Evolutionary conservation across 2,113 vertebrate genomes (phyloP).

Genomic region (Colossoma macropomum): DNA sequence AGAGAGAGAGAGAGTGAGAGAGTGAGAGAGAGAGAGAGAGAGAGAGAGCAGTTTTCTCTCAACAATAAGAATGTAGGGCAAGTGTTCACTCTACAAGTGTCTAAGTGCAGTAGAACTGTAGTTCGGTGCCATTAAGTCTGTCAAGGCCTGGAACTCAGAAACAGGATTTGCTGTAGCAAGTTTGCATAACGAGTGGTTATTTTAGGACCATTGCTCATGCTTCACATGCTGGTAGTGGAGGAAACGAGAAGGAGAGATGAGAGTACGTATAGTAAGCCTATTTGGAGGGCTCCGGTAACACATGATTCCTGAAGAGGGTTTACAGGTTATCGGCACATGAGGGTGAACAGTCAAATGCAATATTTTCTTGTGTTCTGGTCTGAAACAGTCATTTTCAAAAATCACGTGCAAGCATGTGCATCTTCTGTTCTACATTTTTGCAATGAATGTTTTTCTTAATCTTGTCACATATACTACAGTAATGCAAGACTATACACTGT

Average conservation of each 20-base stretch:
- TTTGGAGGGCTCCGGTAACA: conserved; percentile 15
- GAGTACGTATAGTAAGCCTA: not conserved
- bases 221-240: conserved; percentile 54
- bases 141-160: conserved; percentile 49
- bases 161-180: conserved; percentile 57
- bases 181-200: conserved; percentile 63
- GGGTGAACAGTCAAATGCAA: not conserved
- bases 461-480: not conserved
- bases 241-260: conserved; percentile 18
- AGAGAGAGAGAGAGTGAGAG: conserved; percentile 21
- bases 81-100: conserved; percentile 13
- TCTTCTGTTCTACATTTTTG: not conserved
- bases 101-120: conserved; percentile 14
- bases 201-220: conserved; percentile 63
- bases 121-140: conserved; percentile 24
- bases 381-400: not conserved
- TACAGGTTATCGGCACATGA: not conserved
- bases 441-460: not conserved
- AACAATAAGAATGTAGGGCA: conserved; percentile 21
- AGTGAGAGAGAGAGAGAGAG: conserved; percentile 22
- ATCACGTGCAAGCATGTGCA: not conserved
- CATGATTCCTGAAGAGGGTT: not conserved
- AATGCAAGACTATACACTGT: not conserved
- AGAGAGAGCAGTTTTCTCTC: conserved; percentile 1
- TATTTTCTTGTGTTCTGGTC: not conserved